Conservation (phyloP, 2,888 invertebrate genomes). For the Petrolisthes manimaculis region DNA sequence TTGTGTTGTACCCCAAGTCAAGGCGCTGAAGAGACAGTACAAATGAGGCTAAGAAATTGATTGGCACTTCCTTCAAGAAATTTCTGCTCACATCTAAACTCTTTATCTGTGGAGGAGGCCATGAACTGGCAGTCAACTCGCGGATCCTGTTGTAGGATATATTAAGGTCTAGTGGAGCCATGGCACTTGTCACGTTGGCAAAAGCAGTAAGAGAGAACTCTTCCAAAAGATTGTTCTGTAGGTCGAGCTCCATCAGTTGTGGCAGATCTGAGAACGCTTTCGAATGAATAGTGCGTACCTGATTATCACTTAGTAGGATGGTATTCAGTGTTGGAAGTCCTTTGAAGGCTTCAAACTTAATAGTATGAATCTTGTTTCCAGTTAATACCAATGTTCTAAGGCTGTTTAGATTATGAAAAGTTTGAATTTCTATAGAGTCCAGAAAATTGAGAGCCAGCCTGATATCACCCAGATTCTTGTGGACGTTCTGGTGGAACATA, state of each 20-base stretch:
- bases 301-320: constrained; percentile 86
- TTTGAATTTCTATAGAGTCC: constrained; percentile 77
- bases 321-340: constrained; percentile 84
- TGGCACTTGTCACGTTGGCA: constrained; percentile 78
- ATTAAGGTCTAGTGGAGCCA: constrained; percentile 80
- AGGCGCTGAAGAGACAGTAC: constrained; percentile 78
- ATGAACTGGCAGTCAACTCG: constrained; percentile 71
- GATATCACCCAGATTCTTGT: constrained; percentile 81
- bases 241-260: constrained; percentile 81
- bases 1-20: constrained; percentile 81
- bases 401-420: constrained; percentile 80
- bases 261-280: constrained; percentile 83
- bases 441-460: constrained; percentile 86
- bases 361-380: constrained; percentile 79
- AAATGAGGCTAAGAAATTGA: constrained; percentile 77
- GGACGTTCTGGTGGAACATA: constrained; percentile 79
- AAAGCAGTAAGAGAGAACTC: constrained; percentile 79
- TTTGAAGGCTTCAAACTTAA: constrained; percentile 81
- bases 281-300: constrained; percentile 80
- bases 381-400: constrained; percentile 84
- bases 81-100: constrained; percentile 81
- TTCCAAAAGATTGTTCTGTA: constrained; percentile 83
- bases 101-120: constrained; percentile 75
- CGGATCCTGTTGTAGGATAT: constrained; percentile 80
- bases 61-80: constrained; percentile 76